Base-by-base conservation (phyloP, 2,113 vertebrate species). In the Nerophis lumbriciformis region DNA sequence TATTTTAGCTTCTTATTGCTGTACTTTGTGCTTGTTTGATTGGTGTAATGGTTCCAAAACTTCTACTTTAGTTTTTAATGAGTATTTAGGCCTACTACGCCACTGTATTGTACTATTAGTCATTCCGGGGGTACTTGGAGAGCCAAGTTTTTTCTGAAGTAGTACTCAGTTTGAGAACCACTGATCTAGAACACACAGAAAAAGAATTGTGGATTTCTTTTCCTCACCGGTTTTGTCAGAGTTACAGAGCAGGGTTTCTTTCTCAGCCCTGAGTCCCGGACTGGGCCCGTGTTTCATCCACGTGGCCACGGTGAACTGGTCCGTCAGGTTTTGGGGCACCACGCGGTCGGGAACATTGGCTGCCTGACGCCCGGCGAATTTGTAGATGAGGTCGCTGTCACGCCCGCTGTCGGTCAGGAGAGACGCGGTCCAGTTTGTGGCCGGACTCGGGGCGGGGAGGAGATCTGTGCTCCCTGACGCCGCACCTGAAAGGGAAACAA, bases 251-350 rank as follows among this genome's bases (percentile, higher is more conserved):
- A 99, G 91, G 6, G 97, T 98, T 83, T 99, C 96, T 71, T 99
- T 99, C 80, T 99, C 95, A 0, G 93, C 94, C 83, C 95, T 90
- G 71, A 95, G 78, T 4, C 94, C 95, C 0, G 93, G 93, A 83
- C 95, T 97, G 47, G 97, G 94, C 5, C 95, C 95, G 0, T 99
- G 97, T 65, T 94, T 95, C 96, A 99, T 98, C 97, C 97, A 99
- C 14, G 95, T 93, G 39, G 92, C 92, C 71, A 99, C 91, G 63
- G 95, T 99, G 87, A 99, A 99, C 75, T 98, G 96, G 81, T 99
- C 94, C 0, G 94, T 98, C 78, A 99, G 90, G 83, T 98, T 99
- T 83, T 96, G 95, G 0, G 96, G 94, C 65, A 98, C 95, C 75
- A 97, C 92, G 36, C 90, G 90, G 35, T 95, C 94, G 0, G 95